Percentiles rank a stretch among this genome's conserved stretches.
These are phyloP conservation scores for Tetheella fluctuosa DNA, from an alignment of 2,888 invertebrate genomes.

Conservation along the genomic window DNA sequence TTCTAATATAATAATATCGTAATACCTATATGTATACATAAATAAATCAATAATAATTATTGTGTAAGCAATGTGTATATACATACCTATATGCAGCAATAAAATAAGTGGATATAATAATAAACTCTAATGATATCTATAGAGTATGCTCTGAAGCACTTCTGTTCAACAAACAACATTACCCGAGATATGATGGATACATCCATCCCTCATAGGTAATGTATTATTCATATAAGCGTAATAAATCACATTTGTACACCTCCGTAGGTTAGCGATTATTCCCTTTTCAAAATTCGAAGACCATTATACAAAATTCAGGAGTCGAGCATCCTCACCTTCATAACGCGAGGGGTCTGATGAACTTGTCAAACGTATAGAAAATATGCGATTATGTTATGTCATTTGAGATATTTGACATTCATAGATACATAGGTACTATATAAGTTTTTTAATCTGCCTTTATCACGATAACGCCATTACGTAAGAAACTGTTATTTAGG, in stretches of 20 bases:
- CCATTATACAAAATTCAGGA: conserved; percentile 52
- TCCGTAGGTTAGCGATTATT: conserved; percentile 54
- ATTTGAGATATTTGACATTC: neutral
- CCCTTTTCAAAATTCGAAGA: conserved; percentile 53
- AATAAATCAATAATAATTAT: too few relatives aligned
- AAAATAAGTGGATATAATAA: neutral
- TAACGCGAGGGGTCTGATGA: conserved; percentile 33
- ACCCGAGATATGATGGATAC: conserved; percentile 52
- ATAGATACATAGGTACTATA: too few relatives aligned
- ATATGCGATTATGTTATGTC: neutral
- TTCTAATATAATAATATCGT: too few relatives aligned
- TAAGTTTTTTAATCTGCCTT: too few relatives aligned
- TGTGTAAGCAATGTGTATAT: too few relatives aligned
- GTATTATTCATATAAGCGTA: conserved; percentile 64
- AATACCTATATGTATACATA: too few relatives aligned
- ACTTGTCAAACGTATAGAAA: conserved; percentile 24
- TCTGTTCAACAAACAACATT: conserved; percentile 47
- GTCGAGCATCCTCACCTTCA: conserved; percentile 24
- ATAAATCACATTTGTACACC: conserved; percentile 65
- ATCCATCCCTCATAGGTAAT: conserved; percentile 56
- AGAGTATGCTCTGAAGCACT: conserved; percentile 31
- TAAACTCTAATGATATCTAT: conserved; percentile 27
- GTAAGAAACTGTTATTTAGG: too few relatives aligned
- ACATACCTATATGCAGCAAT: neutral
- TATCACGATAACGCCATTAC: too few relatives aligned